Evolutionary conservation across 30 jellyfish, hydroid and myxozoan species (phyloP).

Genomic region (Chrysaora quinquecirrha): DNA sequence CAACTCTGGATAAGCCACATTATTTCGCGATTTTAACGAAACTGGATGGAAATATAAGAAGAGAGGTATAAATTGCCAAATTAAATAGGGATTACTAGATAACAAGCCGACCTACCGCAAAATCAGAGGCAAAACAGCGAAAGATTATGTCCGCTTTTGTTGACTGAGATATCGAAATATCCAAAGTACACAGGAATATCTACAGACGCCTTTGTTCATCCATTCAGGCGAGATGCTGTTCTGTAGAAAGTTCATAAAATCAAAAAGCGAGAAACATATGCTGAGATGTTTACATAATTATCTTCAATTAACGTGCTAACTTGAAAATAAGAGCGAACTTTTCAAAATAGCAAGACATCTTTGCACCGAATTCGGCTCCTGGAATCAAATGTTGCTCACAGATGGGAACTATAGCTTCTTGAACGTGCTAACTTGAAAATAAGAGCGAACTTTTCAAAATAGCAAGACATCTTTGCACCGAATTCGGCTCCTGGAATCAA

Average conservation of each 20-base stretch:
- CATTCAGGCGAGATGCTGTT: background rate
- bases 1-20: too few relatives aligned
- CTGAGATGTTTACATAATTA: background rate
- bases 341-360: background rate
- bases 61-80: background rate
- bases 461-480: background rate
- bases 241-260: background rate
- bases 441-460: background rate
- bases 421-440: background rate
- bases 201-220: background rate
- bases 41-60: too few relatives aligned
- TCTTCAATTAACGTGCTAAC: background rate
- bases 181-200: background rate
- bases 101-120: conserved; percentile 7
- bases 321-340: background rate
- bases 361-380: too few relatives aligned
- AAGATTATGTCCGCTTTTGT: background rate
- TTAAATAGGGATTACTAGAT: background rate
- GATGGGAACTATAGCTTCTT: background rate
- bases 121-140: background rate
- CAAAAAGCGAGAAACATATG: background rate
- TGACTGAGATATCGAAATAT: background rate
- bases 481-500: too few relatives aligned
- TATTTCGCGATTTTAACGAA: too few relatives aligned
- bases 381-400: background rate